Conservation (phyloP, 2,888 invertebrate genomes). For the Pyrocoelia pectoralis region DNA sequence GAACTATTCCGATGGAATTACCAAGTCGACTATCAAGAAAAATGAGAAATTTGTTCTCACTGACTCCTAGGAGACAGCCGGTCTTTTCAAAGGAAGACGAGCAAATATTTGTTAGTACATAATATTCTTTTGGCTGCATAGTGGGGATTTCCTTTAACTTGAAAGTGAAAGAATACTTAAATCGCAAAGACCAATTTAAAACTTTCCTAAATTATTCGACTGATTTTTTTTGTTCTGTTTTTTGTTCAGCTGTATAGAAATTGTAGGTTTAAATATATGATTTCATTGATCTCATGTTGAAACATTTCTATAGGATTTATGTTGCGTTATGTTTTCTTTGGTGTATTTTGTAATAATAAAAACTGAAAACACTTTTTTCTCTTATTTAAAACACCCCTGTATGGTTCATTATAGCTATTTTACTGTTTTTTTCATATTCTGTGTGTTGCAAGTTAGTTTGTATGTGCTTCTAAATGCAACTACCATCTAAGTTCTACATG, state of each 20-base stretch:
- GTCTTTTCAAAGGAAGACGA: neutral
- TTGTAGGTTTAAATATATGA: neutral
- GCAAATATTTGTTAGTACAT: neutral
- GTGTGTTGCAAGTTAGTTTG: constrained; percentile 14
- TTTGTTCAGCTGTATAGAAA: constrained; percentile 3
- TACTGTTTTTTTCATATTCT: constrained; percentile 14
- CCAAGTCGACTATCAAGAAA: neutral
- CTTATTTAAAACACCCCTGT: constrained; percentile 10
- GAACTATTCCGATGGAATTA: neutral
- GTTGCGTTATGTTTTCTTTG: constrained; percentile 3
- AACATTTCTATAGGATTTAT: neutral
- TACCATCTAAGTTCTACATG: too few species aligned
- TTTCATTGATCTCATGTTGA: neutral
- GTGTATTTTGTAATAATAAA: constrained; percentile 7
- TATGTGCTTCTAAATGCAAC: too few species aligned
- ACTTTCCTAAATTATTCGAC: constrained; percentile 11
- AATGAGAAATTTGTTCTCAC: too few species aligned
- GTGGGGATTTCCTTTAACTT: too few species aligned
- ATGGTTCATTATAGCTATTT: constrained; percentile 8
- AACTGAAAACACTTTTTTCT: constrained; percentile 15
- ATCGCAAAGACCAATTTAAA: constrained; percentile 2
- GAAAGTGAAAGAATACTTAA: constrained; percentile 1
- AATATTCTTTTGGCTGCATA: too few species aligned
- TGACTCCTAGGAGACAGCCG: too few species aligned
- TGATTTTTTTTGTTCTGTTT: constrained; percentile 9